These are phyloP conservation scores for Hippoglossus hippoglossus DNA, from an alignment of 2,797 vertebrate genomes.

Conservation along the genomic window DNA sequence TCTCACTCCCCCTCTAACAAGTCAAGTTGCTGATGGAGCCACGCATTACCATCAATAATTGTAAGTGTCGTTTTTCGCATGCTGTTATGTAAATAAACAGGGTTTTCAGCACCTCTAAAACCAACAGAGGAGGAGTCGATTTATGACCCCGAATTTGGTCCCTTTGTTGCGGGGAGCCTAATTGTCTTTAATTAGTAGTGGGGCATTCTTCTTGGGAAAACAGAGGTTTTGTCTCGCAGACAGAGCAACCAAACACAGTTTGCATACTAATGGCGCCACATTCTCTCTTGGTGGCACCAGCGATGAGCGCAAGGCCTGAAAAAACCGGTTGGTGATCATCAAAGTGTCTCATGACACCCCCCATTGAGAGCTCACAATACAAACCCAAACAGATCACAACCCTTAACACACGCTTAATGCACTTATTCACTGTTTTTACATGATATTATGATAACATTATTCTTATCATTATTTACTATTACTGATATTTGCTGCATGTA, in stretches of 20 bases:
- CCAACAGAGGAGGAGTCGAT: conserved; percentile 79
- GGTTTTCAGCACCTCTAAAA: conserved; percentile 71
- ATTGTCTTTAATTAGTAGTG: conserved; percentile 86
- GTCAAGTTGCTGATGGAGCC: background rate
- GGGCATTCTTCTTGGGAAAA: conserved; percentile 82
- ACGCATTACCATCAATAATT: conserved; percentile 28
- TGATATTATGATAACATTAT: background rate
- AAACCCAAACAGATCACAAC: conserved; percentile 28
- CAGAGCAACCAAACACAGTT: conserved; percentile 78
- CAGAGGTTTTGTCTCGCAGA: conserved; percentile 76
- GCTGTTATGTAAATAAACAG: conserved; percentile 78
- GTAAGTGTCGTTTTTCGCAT: conserved; percentile 67
- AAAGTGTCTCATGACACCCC: conserved; percentile 40
- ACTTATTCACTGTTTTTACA: background rate
- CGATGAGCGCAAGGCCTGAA: conserved; percentile 70
- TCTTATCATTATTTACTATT: background rate
- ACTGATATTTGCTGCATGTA: background rate
- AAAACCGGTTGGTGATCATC: conserved; percentile 60
- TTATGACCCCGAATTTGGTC: conserved; percentile 77
- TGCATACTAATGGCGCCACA: conserved; percentile 79
- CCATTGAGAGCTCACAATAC: conserved; percentile 6
- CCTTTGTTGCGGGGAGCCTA: conserved; percentile 79
- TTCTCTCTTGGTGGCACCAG: conserved; percentile 67
- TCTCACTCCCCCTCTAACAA: background rate
- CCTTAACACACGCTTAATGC: conserved; percentile 22